phyloP scores from a whole-genome alignment of 2,888 invertebrate species.

The Apeira syringaria region DNA sequence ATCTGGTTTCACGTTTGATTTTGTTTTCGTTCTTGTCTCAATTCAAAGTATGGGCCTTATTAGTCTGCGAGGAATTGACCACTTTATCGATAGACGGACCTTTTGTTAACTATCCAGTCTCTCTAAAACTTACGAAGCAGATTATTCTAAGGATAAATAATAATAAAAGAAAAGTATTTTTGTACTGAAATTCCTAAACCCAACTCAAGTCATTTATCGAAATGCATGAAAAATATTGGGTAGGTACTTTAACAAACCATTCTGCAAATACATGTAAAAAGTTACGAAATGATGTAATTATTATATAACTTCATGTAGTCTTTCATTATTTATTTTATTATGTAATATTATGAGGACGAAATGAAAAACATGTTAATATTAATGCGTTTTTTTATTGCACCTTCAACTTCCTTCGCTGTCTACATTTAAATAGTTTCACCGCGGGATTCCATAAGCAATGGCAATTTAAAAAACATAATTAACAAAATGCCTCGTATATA shows the following conservation, averaged over 20 bases:
- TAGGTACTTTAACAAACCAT: constrained; percentile 1
- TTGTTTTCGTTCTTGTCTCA: too few species aligned
- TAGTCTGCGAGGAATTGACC: too few species aligned
- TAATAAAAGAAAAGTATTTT: constrained; percentile 10
- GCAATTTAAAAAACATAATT: constrained; percentile 76
- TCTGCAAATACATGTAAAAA: constrained; percentile 13
- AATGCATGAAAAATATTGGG: not conserved
- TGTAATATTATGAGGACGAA: constrained; percentile 37
- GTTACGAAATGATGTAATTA: constrained; percentile 57
- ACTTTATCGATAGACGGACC: not conserved
- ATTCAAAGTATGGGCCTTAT: too few species aligned
- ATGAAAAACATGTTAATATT: constrained; percentile 66
- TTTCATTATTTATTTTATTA: constrained; percentile 58
- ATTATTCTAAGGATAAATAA: not conserved
- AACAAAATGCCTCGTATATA: constrained; percentile 72
- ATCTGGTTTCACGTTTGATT: too few species aligned
- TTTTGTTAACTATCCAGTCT: not conserved
- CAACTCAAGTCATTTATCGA: not conserved
- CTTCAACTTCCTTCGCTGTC: constrained; percentile 71
- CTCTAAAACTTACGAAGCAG: not conserved
- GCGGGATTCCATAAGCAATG: constrained; percentile 66
- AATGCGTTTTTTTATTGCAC: constrained; percentile 79
- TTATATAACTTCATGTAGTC: constrained; percentile 45
- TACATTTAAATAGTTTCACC: constrained; percentile 73
- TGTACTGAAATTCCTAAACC: constrained; percentile 5